Percentiles rank a stretch among this genome's conserved stretches.
Evolutionary conservation across 2,113 vertebrate species (phyloP).

Genomic region (Tursiops truncatus): DNA sequence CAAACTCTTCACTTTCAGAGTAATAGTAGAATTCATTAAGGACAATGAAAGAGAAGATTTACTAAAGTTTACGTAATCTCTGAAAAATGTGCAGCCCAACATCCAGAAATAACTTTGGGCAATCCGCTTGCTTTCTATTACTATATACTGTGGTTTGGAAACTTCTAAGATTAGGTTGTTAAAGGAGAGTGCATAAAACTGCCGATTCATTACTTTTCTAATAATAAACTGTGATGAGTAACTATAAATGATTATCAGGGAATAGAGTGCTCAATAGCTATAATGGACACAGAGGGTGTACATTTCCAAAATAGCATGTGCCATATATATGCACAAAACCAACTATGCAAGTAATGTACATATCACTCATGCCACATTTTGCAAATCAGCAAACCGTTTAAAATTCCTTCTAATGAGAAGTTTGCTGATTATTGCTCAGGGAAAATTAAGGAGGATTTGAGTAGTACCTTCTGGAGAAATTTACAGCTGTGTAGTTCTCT

Average conservation of each 20-base stretch:
- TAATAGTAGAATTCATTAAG: neutral
- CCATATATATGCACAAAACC: constrained; percentile 68
- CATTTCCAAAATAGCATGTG: constrained; percentile 76
- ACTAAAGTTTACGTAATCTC: neutral
- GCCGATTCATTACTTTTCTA: constrained; percentile 73
- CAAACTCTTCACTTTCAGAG: neutral
- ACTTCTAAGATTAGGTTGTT: constrained; percentile 44
- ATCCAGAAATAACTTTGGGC: neutral
- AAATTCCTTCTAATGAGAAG: constrained; percentile 75
- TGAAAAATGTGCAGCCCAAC: neutral
- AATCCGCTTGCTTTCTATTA: constrained; percentile 40
- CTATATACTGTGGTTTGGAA: neutral
- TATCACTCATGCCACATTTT: constrained; percentile 72
- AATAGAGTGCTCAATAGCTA: constrained; percentile 64
- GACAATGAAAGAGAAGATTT: neutral
- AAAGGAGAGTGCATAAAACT: constrained; percentile 43
- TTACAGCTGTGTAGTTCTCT: neutral
- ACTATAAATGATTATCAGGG: constrained; percentile 69
- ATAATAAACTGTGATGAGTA: constrained; percentile 75
- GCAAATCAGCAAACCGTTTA: constrained; percentile 74
- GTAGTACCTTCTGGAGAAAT: neutral
- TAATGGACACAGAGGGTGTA: constrained; percentile 74
- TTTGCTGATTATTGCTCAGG: constrained; percentile 66
- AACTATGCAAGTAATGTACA: constrained; percentile 72
- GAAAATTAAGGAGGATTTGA: constrained; percentile 64